phyloP scores from a whole-genome alignment of 2,797 vertebrate genomes.

The Gymnoscopelus braueri region DNA sequence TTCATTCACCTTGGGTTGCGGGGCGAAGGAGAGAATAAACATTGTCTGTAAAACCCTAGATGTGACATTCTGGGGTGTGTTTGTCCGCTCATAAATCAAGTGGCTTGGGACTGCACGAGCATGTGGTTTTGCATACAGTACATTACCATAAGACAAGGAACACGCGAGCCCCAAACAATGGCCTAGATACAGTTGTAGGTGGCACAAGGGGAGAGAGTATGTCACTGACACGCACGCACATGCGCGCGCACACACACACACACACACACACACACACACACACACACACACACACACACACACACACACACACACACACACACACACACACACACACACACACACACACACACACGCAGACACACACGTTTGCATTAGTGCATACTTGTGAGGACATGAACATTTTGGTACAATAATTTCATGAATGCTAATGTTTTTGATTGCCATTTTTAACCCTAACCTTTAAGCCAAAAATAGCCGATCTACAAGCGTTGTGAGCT shows the following conservation, averaged over 20 bases:
- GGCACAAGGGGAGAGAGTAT: conserved; percentile 22
- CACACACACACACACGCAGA: too few species aligned
- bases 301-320: too few species aligned
- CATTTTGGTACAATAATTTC: too few species aligned
- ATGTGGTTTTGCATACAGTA: conserved; percentile 54
- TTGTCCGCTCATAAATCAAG: conserved; percentile 56
- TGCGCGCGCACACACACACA: conserved; percentile 14
- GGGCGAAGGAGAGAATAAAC: conserved; percentile 43
- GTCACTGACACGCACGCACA: conserved; percentile 10
- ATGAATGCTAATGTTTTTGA: too few species aligned
- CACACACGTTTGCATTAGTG: not conserved
- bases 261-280: too few species aligned
- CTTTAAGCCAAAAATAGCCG: too few species aligned
- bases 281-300: too few species aligned
- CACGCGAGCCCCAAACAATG: conserved; percentile 47
- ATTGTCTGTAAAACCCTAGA: conserved; percentile 36
- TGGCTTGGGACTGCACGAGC: conserved; percentile 33
- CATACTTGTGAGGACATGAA: too few species aligned
- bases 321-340: too few species aligned
- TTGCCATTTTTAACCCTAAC: too few species aligned
- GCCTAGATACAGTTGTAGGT: conserved; percentile 61
- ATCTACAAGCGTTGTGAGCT: too few species aligned
- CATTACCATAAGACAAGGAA: conserved; percentile 55
- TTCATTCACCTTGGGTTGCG: conserved; percentile 38
- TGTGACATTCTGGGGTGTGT: conserved; percentile 39